Evolutionary conservation across 2,113 vertebrate genomes (phyloP).

Genomic region (Tamias sibiricus): DNA sequence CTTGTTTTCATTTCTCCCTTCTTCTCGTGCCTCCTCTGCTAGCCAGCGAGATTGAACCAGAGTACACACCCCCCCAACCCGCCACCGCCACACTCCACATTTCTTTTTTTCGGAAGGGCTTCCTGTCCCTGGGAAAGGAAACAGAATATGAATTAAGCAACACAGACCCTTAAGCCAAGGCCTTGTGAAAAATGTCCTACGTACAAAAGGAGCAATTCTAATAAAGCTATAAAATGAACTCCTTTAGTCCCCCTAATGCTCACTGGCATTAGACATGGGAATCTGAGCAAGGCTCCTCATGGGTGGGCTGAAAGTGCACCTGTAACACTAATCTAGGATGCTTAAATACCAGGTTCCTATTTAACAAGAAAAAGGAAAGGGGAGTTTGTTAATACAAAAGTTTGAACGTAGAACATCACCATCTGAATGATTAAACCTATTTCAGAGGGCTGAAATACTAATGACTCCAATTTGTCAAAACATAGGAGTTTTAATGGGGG

Average conservation of each 20-base stretch:
- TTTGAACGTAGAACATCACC: conserved; percentile 53
- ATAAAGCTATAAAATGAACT: conserved; percentile 68
- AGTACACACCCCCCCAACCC: neutral
- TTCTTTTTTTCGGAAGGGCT: conserved; percentile 46
- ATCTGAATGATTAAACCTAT: conserved; percentile 76
- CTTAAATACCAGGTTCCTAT: conserved; percentile 72
- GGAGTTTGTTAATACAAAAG: conserved; percentile 62
- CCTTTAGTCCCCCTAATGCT: conserved; percentile 64
- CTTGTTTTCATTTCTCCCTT: neutral
- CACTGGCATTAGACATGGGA: conserved; percentile 54
- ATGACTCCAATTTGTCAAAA: conserved; percentile 81
- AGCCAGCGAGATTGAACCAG: neutral
- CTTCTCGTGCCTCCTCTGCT: neutral
- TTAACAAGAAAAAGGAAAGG: conserved; percentile 57
- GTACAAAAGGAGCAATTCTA: conserved; percentile 73
- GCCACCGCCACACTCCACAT: neutral
- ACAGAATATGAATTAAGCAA: conserved; percentile 61
- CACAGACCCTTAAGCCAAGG: conserved; percentile 52
- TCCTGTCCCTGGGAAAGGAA: conserved; percentile 71
- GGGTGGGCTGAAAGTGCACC: conserved; percentile 70
- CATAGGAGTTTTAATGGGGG: conserved; percentile 64
- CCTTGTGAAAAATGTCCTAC: conserved; percentile 53
- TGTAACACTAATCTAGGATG: conserved; percentile 70
- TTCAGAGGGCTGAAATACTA: conserved; percentile 73
- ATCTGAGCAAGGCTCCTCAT: conserved; percentile 41